Conservation (phyloP, 2,113 vertebrate species). For the Hepsetus odoe region DNA sequence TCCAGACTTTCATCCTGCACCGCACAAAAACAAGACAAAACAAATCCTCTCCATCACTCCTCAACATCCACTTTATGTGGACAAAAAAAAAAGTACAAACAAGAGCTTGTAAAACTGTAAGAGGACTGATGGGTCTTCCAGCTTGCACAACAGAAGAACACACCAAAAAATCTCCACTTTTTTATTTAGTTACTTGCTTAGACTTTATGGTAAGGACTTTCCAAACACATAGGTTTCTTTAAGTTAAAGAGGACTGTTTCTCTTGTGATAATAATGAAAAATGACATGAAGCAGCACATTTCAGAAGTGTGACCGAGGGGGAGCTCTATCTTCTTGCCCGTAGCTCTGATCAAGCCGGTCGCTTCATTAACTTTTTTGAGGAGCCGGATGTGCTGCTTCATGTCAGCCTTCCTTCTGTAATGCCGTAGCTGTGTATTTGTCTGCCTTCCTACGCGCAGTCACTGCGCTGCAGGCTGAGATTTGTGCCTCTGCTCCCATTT, state of each 20-base stretch:
- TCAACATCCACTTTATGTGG: background rate
- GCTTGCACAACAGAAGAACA: background rate
- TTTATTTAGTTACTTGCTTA: background rate
- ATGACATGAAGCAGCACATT: background rate
- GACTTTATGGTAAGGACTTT: no score
- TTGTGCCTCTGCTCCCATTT: constrained; percentile 73
- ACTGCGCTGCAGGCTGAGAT: constrained; percentile 65
- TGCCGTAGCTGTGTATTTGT: constrained; percentile 62
- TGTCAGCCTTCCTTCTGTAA: constrained; percentile 1
- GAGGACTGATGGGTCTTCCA: background rate
- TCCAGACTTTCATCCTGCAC: background rate
- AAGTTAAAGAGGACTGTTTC: constrained; percentile 14
- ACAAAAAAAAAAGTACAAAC: background rate
- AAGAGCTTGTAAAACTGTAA: background rate
- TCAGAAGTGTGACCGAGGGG: constrained; percentile 6
- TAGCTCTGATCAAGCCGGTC: constrained; percentile 2
- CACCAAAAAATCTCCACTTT: background rate
- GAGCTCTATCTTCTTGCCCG: background rate
- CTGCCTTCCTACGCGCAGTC: constrained; percentile 55
- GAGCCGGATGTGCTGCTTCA: background rate
- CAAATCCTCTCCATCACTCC: background rate
- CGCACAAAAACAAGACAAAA: background rate
- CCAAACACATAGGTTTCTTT: background rate
- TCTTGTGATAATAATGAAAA: constrained; percentile 13
- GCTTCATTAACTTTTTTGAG: constrained; percentile 9